Evolutionary conservation across 2,888 invertebrate species (phyloP).

Genomic region (Drosophila rellima): DNA sequence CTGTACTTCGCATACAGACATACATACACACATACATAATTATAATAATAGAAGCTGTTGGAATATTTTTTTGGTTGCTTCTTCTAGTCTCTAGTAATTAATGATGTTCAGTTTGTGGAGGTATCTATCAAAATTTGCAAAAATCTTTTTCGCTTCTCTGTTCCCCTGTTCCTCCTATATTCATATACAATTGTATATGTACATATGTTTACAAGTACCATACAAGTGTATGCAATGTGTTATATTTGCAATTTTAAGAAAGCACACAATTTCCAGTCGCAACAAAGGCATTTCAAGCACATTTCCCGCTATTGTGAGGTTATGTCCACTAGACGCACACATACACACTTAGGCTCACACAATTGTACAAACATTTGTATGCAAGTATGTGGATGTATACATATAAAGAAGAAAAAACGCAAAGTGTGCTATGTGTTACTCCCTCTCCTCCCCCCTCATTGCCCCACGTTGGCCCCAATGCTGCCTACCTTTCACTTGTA

Average conservation of each 20-base stretch:
- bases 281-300: conserved; percentile 63
- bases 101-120: conserved; percentile 20
- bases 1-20: conserved; percentile 75
- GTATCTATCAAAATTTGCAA: conserved; percentile 17
- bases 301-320: conserved; percentile 72
- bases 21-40: conserved; percentile 29
- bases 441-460: conserved; percentile 30
- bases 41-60: conserved; percentile 64
- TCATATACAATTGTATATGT: not conserved
- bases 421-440: conserved; percentile 37
- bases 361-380: conserved; percentile 6
- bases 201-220: not conserved
- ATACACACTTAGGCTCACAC: not conserved
- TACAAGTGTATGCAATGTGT: conserved; percentile 21
- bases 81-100: conserved; percentile 2
- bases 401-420: conserved; percentile 35
- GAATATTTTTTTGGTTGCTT: conserved; percentile 31
- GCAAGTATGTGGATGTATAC: conserved; percentile 6
- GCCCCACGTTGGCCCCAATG: conserved; percentile 45
- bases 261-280: conserved; percentile 45
- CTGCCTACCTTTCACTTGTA: conserved; percentile 69
- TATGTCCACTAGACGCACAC: conserved; percentile 56
- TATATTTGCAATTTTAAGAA: conserved; percentile 39
- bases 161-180: not conserved
- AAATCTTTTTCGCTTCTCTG: conserved; percentile 19